A percentile compares a stretch with the other conserved stretches of the same genome.
Conservation (phyloP, 35 echinoderm and acorn worm genomes). For the Ptychodera flava region DNA sequence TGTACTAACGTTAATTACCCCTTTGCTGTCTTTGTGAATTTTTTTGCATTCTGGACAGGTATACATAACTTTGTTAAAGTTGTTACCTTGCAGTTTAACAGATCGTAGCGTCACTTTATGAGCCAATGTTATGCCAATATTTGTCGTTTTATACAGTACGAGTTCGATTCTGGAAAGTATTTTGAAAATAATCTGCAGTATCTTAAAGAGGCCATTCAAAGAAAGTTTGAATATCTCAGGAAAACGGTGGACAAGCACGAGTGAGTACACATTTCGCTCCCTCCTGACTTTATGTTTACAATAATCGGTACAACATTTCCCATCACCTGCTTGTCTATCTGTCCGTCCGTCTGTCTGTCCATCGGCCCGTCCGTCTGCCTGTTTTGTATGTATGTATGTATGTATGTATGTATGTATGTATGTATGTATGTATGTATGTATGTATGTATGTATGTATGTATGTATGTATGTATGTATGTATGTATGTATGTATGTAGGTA, state of each 20-base stretch:
- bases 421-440: slow-evolving; percentile 2
- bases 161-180: neutral
- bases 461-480: slow-evolving; percentile 2
- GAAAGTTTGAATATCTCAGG: neutral
- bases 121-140: too few relatives aligned
- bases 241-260: neutral
- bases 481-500: neutral
- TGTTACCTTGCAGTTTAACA: too few relatives aligned
- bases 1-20: too few relatives aligned
- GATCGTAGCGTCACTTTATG: too few relatives aligned
- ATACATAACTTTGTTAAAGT: too few relatives aligned
- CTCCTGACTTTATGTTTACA: too few relatives aligned
- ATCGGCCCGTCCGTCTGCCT: neutral
- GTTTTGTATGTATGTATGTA: neutral
- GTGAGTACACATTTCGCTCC: neutral
- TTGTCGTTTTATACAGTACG: neutral
- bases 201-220: neutral
- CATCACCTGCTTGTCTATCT: neutral
- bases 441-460: slow-evolving; percentile 2
- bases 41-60: too few relatives aligned
- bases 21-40: too few relatives aligned
- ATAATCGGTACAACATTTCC: too few relatives aligned
- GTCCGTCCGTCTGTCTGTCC: neutral
- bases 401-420: slow-evolving; percentile 2
- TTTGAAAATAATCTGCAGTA: neutral